Base-by-base conservation (phyloP, 2,797 vertebrate species). In the Sebastes vulpes region DNA sequence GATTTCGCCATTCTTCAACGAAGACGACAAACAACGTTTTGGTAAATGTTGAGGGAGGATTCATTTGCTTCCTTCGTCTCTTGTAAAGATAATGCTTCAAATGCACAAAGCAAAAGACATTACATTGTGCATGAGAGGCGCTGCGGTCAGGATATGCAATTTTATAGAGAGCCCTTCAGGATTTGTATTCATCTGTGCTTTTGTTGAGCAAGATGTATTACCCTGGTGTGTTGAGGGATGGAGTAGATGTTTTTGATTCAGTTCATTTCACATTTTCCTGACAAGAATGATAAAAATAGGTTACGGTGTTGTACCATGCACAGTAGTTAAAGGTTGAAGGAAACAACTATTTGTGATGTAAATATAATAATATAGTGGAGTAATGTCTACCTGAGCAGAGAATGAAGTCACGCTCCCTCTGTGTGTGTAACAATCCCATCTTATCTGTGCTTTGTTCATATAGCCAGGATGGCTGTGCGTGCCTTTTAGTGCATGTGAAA, bases 141-240 rank as follows among this genome's bases (percentile, higher is more conserved):
- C 31, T 52, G 18, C 12, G 20, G 78, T 61, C 72, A 71, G 79
- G 74, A 83, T 54, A 72, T 86, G 70, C 63, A 76, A 83, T 89
- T 82, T 88, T 78, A 78, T 58, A 68, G 76, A 78, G 59, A 82
- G 81, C 60, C 79, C 82, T 73, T 85, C 77, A 86, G 79, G 75
- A 87, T 93, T 87, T 86, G 84, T 84, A 86, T 90, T 90, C 86
- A 82, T 87, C 58, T 74, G 35, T 61, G 83, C 82, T 78, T 86
- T 84, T 83, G 75, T 87, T 80, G 75, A 88, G 48, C 28, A 71
- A 81, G 74, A 89, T 64, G 73, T 67, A 88, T 91, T 87, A 81
- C 89, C 75, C 70, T 11, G 23, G 78, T 75, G 86, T 65, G 69
- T 66, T 77, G 74, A 81, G 59, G 66, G 86, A 83, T 78, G 32